phyloP scores from a whole-genome alignment of 1,140 invertebrate genomes.

The Telenomus remus region DNA sequence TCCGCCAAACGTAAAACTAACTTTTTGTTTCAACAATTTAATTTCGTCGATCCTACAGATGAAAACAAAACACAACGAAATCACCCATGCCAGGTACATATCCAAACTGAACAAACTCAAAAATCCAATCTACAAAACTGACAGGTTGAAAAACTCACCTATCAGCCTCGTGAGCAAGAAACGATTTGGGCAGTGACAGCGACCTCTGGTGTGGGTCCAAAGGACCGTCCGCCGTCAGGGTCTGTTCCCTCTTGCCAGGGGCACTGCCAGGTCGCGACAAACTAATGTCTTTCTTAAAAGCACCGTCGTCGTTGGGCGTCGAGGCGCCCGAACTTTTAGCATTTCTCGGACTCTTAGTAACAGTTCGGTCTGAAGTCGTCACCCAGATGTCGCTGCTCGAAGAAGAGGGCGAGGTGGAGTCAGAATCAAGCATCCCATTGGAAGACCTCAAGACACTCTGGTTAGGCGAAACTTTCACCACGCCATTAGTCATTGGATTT shows the following conservation, averaged over 20 bases:
- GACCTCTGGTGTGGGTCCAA: slow-evolving; percentile 77
- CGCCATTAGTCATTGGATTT: slow-evolving; percentile 65
- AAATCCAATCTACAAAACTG: neutral
- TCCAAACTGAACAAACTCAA: neutral
- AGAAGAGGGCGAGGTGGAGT: slow-evolving; percentile 73
- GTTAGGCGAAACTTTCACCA: too few species aligned
- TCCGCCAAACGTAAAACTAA: too few species aligned
- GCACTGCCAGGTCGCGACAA: slow-evolving; percentile 77
- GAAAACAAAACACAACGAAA: too few species aligned
- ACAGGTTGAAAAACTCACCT: slow-evolving; percentile 60
- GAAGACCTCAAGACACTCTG: too few species aligned
- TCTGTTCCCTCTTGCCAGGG: slow-evolving; percentile 70
- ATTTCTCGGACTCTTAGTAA: slow-evolving; percentile 74
- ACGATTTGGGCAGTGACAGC: slow-evolving; percentile 80
- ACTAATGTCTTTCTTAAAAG: slow-evolving; percentile 66
- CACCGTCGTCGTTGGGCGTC: slow-evolving; percentile 74
- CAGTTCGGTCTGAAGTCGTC: slow-evolving; percentile 75
- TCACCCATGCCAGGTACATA: too few species aligned
- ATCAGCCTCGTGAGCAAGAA: slow-evolving; percentile 74
- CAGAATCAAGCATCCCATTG: slow-evolving; percentile 61
- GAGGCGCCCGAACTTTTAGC: slow-evolving; percentile 75
- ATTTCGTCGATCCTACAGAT: too few species aligned
- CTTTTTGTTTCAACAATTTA: too few species aligned
- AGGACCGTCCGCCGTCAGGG: slow-evolving; percentile 61
- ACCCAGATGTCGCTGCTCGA: slow-evolving; percentile 78